Percentiles rank a stretch among this genome's conserved stretches.
Evolutionary conservation across 2,113 vertebrate species (phyloP).

Genomic region (Crotalus viridis): DNA sequence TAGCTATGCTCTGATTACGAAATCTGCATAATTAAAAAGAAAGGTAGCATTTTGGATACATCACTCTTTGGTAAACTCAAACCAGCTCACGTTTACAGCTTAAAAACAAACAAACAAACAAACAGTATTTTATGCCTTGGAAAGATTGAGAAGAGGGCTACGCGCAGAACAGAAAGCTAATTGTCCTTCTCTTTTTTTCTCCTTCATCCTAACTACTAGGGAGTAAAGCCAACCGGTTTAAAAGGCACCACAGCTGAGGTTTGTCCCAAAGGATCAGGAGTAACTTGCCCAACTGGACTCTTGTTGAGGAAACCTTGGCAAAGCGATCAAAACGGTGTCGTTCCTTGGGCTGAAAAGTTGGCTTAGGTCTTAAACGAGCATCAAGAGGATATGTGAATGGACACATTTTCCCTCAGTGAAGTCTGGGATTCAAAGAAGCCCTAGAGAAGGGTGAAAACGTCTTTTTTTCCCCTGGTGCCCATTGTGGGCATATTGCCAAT

Average conservation of each 20-base stretch:
- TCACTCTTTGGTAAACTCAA: slow-evolving; percentile 85
- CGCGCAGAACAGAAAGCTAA: slow-evolving; percentile 58
- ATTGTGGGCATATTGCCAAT: too few species aligned
- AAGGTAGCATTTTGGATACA: slow-evolving; percentile 79
- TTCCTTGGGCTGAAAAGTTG: slow-evolving; percentile 56
- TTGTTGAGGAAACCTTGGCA: slow-evolving; percentile 61
- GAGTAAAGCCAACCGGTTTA: slow-evolving; percentile 38
- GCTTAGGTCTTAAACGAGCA: slow-evolving; percentile 57
- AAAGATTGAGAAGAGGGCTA: slow-evolving; percentile 64
- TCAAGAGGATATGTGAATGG: slow-evolving; percentile 61
- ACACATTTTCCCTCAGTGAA: slow-evolving; percentile 55
- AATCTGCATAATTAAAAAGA: slow-evolving; percentile 73
- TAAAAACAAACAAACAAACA: slow-evolving; percentile 56
- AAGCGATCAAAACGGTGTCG: slow-evolving; percentile 61
- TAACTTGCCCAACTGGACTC: slow-evolving; percentile 63
- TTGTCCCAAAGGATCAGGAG: slow-evolving; percentile 35
- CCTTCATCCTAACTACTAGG: slow-evolving; percentile 45
- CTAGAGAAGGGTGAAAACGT: background rate
- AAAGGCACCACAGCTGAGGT: slow-evolving; percentile 57
- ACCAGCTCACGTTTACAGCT: slow-evolving; percentile 66
- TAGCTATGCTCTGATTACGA: slow-evolving; percentile 69
- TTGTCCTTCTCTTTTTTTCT: slow-evolving; percentile 46
- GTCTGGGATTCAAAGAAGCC: background rate
- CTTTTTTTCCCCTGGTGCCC: background rate
- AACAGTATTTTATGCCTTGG: slow-evolving; percentile 60